A percentile compares a stretch with the other conserved stretches of the same genome.
Conservation (phyloP, 2,113 vertebrate genomes). For the Redunca redunca region DNA sequence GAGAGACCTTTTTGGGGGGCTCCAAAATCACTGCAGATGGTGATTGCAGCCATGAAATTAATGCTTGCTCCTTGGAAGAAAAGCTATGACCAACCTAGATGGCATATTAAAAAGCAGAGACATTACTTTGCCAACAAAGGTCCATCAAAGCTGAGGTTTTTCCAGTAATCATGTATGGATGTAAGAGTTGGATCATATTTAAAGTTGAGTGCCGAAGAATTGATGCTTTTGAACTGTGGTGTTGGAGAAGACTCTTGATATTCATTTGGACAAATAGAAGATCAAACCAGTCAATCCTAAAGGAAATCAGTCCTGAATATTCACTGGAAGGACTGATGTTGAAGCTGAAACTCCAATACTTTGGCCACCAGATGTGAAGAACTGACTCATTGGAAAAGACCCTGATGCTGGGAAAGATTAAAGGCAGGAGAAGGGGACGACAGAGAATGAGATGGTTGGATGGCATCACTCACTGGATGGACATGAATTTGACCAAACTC, state of each 20-base stretch:
- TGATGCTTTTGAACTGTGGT: not conserved
- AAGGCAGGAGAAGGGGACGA: not conserved
- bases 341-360: not conserved
- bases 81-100: not conserved
- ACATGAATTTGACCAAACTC: not conserved
- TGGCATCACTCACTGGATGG: not conserved
- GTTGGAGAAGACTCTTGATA: not conserved
- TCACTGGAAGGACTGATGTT: not conserved
- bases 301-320: not conserved
- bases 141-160: not conserved
- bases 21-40: not conserved
- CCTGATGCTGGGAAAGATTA: not conserved
- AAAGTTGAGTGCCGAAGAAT: not conserved
- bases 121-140: not conserved
- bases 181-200: not conserved
- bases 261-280: not conserved
- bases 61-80: not conserved
- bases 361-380: not conserved
- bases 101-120: not conserved
- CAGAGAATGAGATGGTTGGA: not conserved
- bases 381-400: not conserved
- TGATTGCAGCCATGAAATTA: not conserved
- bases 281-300: not conserved
- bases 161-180: not conserved
- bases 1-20: not conserved